Evolutionary conservation across 2,888 invertebrate genomes (phyloP), one percentile per base, ranked within the genome.

Genomic region (Rhingia rostrata): DNA sequence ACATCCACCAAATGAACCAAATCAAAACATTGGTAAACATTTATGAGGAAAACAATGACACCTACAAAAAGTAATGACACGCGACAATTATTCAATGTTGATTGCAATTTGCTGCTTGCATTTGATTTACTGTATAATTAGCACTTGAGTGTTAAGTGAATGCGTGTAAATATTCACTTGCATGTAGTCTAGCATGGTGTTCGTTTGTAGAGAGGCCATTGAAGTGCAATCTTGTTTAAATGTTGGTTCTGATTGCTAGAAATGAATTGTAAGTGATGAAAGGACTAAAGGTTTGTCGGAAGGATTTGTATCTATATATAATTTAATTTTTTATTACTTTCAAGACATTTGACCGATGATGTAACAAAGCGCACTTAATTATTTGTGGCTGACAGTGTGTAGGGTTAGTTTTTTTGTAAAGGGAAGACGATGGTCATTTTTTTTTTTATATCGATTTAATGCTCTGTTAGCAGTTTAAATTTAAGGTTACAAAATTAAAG

Each of bases 141-240:
- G 54, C 79, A 84, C 79, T 33, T 14, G 47, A 63, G 79, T 78
- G 83, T 73, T 79, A 83, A 83, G 49, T 61, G 79, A 79, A 79
- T 69, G 69, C 47, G 49, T 58, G 51, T 53, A 69, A 79, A 79
- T 53, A 79, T 22, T 73, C 22, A 66, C 54, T 39, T 9, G 69
- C 39, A 60, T 10, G 41, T 64, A 56, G 43, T 54, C 41, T 56
- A 54, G 64, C 53, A 54, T 45, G 7, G 10, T 49, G 14, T 22
- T 22, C 22, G 2, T 22, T 22, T 22, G 2, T 22, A 22, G 22
- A 22, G 22, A 22, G 22, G 22, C 22, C 22, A 22, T 22, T 22
- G 22, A 22, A 22, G 22, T 22, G 22, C 2, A 22, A 1, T 2
- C 1, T 22, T 22, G 22, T 22, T 22, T 22, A 22, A 22, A 22